Percentiles rank a stretch among this genome's conserved stretches.
These are phyloP conservation scores for Oithona nana DNA, from an alignment of 2,888 invertebrate genomes.

Conservation along the genomic window DNA sequence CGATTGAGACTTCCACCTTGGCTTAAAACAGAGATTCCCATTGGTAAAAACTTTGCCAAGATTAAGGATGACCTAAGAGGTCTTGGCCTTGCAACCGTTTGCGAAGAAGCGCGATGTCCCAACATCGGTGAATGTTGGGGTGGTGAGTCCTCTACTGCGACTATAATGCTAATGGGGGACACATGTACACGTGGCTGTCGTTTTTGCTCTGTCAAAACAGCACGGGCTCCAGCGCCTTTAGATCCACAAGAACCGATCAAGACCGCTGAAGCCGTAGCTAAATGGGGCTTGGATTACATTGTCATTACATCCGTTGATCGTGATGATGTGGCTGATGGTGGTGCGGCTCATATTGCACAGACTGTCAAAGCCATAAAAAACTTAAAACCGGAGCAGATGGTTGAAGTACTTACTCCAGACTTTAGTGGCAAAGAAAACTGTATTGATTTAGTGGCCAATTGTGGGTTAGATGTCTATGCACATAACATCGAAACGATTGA, in stretches of 20 bases:
- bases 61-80: conserved; percentile 66
- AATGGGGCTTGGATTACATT: conserved; percentile 92
- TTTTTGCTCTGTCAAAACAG: conserved; percentile 96
- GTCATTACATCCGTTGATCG: conserved; percentile 90
- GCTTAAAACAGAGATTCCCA: conserved; percentile 82
- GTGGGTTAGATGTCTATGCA: conserved; percentile 87
- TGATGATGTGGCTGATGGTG: conserved; percentile 76
- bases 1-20: conserved; percentile 75
- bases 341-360: conserved; percentile 76
- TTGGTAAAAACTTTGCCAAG: conserved; percentile 59
- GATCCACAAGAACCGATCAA: conserved; percentile 76
- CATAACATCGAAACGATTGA: conserved; percentile 98
- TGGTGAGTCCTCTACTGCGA: conserved; percentile 91
- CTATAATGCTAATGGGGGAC: conserved; percentile 99
- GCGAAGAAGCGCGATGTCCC: conserved; percentile 92
- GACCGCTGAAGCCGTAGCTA: conserved; percentile 74
- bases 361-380: conserved; percentile 70
- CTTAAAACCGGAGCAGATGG: conserved; percentile 59
- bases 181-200: conserved; percentile 94
- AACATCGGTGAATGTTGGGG: conserved; percentile 78
- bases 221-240: conserved; percentile 65
- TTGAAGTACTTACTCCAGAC: conserved; percentile 92
- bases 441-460: conserved; percentile 50
- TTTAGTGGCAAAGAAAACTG: conserved; percentile 61
- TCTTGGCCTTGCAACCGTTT: conserved; percentile 79